Evolutionary conservation across 2,797 vertebrate genomes (phyloP).

Genomic region (Sebastes variabilis): DNA sequence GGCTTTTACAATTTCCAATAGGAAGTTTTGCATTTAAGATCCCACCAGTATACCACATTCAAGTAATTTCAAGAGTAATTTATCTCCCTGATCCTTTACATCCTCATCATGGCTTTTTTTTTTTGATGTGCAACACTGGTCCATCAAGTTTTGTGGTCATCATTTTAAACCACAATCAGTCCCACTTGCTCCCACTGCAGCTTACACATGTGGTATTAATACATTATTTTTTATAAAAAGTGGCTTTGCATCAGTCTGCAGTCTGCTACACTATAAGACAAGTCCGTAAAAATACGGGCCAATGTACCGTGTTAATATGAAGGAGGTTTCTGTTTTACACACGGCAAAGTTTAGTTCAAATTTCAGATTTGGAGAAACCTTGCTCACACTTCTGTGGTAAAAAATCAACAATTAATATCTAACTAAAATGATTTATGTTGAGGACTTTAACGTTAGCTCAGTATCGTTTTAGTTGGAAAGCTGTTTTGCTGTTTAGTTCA

Average conservation of each 20-base stretch:
- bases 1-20: neutral
- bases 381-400: no score
- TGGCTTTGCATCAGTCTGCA: slow-evolving; percentile 8
- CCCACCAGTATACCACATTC: slow-evolving; percentile 5
- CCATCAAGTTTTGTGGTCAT: slow-evolving; percentile 53
- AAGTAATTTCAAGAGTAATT: slow-evolving; percentile 38
- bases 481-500: no score
- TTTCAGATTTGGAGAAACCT: no score
- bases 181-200: slow-evolving; percentile 42
- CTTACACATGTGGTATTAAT: slow-evolving; percentile 56
- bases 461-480: no score
- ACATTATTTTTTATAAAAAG: slow-evolving; percentile 14
- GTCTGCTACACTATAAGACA: no score
- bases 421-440: no score
- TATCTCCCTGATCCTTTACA: slow-evolving; percentile 34
- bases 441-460: no score
- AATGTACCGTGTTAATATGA: no score
- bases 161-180: slow-evolving; percentile 63
- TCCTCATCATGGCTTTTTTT: slow-evolving; percentile 45
- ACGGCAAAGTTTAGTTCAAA: no score
- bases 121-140: slow-evolving; percentile 49
- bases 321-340: no score
- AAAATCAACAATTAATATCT: no score
- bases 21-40: neutral
- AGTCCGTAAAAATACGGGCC: no score